Evolutionary conservation across 2,797 vertebrate genomes (phyloP), one percentile per base, ranked within the genome.

Genomic region (Trachops cirrhosus): DNA sequence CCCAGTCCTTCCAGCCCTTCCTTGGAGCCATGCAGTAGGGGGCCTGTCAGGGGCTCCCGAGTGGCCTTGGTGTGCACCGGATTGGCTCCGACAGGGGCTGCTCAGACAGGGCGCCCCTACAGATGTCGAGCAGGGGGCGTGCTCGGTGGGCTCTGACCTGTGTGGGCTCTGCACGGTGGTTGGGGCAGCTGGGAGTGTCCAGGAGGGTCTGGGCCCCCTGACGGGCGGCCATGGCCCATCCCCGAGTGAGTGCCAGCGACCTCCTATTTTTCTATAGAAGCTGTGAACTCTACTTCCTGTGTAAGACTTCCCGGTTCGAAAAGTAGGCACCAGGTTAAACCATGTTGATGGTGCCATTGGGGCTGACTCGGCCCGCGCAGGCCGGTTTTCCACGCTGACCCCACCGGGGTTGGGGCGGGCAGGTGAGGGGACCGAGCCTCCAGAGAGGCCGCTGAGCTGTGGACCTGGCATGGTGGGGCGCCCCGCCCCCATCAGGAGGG

Each of bases 221-320:
- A 6, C 2, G 1, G 16, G 15, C 3, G 9, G 32, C 64, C 54
- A 0, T 18, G 37, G 22, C 74, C 64, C 21, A 4, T 9, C n/a
- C 79, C 77, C 37, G 39, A 3, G 29, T 32, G 54, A 68, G 37
- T 10, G 14, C 29, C 24, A 5, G 54, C 54, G n/a, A 54, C 21
- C 21, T 44, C 70, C 54, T 54, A 26, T 39, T 75, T 83, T 80
- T 75, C 83, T 86, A 54, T 73, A 90, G 64, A 89, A 91, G 50
- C 32, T 9, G 6, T 22, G 22, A 79, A 64, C 86, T 83, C 68
- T 15, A 67, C 54, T 62, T 54, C 44, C 39, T 75, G 18, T 0
- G 1, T 80, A 54, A 94, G 64, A 75, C 22, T 82, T 37, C 26
- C 54, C 3, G 2, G 9, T 29, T 57, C 44, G 54, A 87, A 87